Evolutionary conservation across 2,888 invertebrate species (phyloP), one percentile per base, ranked within the genome.

Genomic region (Tetragnatha montana): DNA sequence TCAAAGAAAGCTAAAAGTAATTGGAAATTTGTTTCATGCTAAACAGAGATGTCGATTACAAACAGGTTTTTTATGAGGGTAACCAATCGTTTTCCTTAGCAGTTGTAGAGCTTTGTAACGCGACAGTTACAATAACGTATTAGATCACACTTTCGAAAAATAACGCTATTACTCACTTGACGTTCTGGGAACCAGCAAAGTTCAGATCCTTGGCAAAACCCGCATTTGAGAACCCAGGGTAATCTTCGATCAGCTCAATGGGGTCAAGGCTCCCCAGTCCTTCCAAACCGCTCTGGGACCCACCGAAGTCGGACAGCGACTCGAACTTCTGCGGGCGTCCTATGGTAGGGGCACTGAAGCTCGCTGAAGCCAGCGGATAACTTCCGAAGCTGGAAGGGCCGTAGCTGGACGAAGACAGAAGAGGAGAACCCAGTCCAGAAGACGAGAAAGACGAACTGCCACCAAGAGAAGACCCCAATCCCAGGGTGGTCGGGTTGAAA

Each of bases 131-230:
- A 35, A 35, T 35, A 35, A 35, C 35, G 4, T 35, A 35, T 35
- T 35, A 35, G 4, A 35, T 35, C 35, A 35, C 1, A 35, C 1
- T 35, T 35, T 35, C 17, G 17, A 60, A 8, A 17, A 60, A 14
- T 6, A 60, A 60, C 4, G 22, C 21, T 47, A n/a, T n/a, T n/a
- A 73, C 89, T 89, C 68, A 89, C 89, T 81, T 89, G 7, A 86
- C 8, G 4, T 81, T 4, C n/a, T 89, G 89, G 4, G 89, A 85
- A 60, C 81, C 89, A 49, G 89, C 89, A 35, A 85, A 85, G 60
- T 89, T 89, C 12, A 89, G 19, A 71, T 89, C 89, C 71, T 89
- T 89, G 4, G 22, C 89, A 22, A 89, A 89, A 12, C 84, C 85
- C 0, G 81, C 81, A 35, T 76, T 84, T 0, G 89, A 81, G 22